A percentile compares a stretch with the other conserved stretches of the same genome.
Conservation (phyloP, 2,797 vertebrate genomes). For the Geotrypetes seraphini region DNA sequence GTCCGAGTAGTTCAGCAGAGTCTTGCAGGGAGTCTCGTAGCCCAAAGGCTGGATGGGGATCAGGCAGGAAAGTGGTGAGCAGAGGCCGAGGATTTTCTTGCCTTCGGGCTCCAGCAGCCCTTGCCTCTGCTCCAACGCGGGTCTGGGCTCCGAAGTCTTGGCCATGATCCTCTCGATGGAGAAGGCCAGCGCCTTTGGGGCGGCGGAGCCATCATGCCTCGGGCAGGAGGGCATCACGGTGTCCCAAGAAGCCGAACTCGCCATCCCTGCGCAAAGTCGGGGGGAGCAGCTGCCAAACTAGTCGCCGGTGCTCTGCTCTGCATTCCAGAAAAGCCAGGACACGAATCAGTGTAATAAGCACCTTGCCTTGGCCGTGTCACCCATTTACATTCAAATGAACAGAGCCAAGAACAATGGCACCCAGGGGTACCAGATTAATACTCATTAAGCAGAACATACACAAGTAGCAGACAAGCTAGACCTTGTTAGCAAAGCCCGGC, state of each 20-base stretch:
- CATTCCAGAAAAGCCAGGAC: constrained; percentile 75
- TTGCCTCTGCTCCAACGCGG: constrained; percentile 51
- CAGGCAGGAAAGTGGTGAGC: constrained; percentile 86
- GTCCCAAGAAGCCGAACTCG: constrained; percentile 81
- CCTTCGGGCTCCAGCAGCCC: constrained; percentile 45
- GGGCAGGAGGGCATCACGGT: constrained; percentile 72
- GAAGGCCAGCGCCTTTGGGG: constrained; percentile 88
- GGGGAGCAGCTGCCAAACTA: constrained; percentile 59
- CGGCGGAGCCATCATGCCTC: constrained; percentile 58
- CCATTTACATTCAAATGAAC: constrained; percentile 89
- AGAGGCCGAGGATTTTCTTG: constrained; percentile 73
- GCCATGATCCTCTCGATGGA: constrained; percentile 98
- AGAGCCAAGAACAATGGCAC: constrained; percentile 73
- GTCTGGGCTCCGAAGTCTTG: constrained; percentile 73
- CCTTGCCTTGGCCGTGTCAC: constrained; percentile 72
- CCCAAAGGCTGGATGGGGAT: constrained; percentile 81
- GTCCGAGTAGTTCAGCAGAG: constrained; percentile 89
- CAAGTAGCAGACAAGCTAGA: constrained; percentile 70
- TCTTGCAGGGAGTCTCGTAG: constrained; percentile 85
- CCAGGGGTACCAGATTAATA: constrained; percentile 84
- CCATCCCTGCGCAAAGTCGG: constrained; percentile 65
- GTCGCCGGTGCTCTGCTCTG: constrained; percentile 54
- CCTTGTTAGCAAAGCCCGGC: constrained; percentile 45
- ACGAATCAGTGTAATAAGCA: constrained; percentile 86
- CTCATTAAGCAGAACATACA: constrained; percentile 77